Conservation (phyloP, 2,888 invertebrate genomes). For the Terebella lapidaria region DNA sequence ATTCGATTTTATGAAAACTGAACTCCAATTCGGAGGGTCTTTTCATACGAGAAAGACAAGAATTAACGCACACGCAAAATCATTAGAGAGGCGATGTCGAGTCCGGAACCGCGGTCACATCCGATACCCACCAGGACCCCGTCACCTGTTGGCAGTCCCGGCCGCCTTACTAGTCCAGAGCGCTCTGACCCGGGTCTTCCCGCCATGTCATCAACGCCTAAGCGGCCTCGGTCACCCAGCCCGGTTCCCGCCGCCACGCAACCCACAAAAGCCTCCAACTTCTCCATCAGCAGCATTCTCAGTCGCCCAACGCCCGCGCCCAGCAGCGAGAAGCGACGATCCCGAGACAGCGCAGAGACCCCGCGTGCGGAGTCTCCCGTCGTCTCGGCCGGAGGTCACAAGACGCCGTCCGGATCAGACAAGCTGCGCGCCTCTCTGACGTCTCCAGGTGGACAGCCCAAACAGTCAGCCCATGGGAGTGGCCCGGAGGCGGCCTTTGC, state of each 20-base stretch:
- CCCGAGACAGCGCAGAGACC: background rate
- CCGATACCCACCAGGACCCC: too few species aligned
- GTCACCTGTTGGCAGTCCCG: too few species aligned
- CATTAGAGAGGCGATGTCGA: too few species aligned
- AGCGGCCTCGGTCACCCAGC: too few species aligned
- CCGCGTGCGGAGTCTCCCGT: conserved; percentile 4
- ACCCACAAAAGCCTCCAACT: conserved; percentile 7
- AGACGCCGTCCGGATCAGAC: conserved; percentile 4
- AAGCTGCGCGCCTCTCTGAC: background rate
- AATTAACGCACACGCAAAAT: too few species aligned
- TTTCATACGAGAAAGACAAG: too few species aligned
- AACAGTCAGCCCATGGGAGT: background rate
- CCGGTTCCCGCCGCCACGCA: background rate
- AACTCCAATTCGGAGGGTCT: too few species aligned
- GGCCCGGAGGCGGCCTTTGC: conserved; percentile 4
- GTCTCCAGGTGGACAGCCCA: background rate
- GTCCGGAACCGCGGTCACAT: too few species aligned
- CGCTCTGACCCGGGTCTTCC: too few species aligned
- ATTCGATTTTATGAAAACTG: too few species aligned
- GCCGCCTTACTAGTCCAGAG: too few species aligned
- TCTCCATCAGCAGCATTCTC: conserved; percentile 23
- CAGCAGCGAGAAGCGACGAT: background rate
- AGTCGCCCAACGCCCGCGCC: conserved; percentile 14
- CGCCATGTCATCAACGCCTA: too few species aligned
- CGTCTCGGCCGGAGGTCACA: conserved; percentile 3